phyloP scores from a whole-genome alignment of 2,888 invertebrate genomes.

The Andrena flavipes region DNA sequence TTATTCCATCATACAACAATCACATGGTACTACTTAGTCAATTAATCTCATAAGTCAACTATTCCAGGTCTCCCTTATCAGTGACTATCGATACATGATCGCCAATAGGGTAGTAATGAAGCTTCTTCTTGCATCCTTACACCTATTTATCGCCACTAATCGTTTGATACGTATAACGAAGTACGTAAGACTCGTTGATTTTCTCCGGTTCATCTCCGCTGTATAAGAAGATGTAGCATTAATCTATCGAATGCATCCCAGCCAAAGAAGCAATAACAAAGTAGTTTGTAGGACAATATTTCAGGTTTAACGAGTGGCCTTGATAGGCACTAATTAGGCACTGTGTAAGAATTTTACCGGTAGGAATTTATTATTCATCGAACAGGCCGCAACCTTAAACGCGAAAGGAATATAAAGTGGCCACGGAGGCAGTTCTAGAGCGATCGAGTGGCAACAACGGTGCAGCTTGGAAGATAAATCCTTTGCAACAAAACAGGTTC shows the following conservation, averaged over 20 bases:
- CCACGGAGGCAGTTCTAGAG: background rate
- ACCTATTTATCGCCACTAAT: background rate
- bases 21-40: too few species aligned
- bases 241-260: background rate
- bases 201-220: background rate
- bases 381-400: background rate
- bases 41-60: too few species aligned
- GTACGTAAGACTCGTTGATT: background rate
- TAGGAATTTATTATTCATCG: slow-evolving; percentile 44
- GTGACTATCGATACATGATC: too few species aligned
- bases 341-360: slow-evolving; percentile 36
- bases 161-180: too few species aligned
- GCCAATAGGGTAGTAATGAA: too few species aligned
- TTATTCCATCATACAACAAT: too few species aligned
- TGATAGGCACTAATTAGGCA: slow-evolving; percentile 40
- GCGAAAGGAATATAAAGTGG: slow-evolving; percentile 17
- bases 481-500: slow-evolving; percentile 24
- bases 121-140: too few species aligned
- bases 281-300: slow-evolving; percentile 26
- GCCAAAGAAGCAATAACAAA: slow-evolving; percentile 6
- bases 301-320: slow-evolving; percentile 16
- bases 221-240: background rate
- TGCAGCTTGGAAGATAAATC: slow-evolving; percentile 5
- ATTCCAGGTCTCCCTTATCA: too few species aligned
- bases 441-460: slow-evolving; percentile 17